Base-by-base conservation (phyloP, 2,888 invertebrate species). In the Diplolepis rosae region DNA sequence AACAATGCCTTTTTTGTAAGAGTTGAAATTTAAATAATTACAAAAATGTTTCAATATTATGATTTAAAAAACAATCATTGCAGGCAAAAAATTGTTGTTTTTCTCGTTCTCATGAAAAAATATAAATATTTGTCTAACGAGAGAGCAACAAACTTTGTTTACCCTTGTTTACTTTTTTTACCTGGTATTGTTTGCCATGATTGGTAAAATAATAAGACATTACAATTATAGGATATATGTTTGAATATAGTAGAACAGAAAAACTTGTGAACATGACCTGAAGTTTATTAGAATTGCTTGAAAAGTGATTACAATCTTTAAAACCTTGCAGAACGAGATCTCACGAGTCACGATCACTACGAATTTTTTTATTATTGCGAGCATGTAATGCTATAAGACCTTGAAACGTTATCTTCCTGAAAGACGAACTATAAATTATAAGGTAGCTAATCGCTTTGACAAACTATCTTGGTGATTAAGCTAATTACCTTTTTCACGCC, bases 371-470 rank as follows among this genome's bases (percentile, higher is more conserved):
- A 39, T 61, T 39, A 39, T 61, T 61, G 4, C 3, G 6, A 61
- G 35, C n/a, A 56, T 52, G 28, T 54, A 54, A n/a, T n/a, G 7
- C 30, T 32, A 11, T n/a, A n/a, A 61, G 22, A 61, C 61, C 39
- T 61, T 61, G 61, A 61, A 61, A 61, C 22, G 39, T 61, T 61
- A 61, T 61, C 39, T 61, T 5, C 9, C 7, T 39, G 22, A 61
- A n/a, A 39, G 61, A 61, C 39, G 39, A 61, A 61, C 61, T 61
- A 61, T 61, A 61, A 61, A 61, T 61, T 61, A 61, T 61, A 39
- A 24, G 22, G 35, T n/a, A 61, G 61, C 22, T 61, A 39, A 61
- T 61, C 39, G 39, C 61, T 61, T 61, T 61, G 61, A 61, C 61
- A 61, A 61, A 61, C 24, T n/a, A 39, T 24, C 61, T 24, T 61